Base-by-base conservation (phyloP, 2,888 invertebrate genomes). In the Phania funesta region DNA sequence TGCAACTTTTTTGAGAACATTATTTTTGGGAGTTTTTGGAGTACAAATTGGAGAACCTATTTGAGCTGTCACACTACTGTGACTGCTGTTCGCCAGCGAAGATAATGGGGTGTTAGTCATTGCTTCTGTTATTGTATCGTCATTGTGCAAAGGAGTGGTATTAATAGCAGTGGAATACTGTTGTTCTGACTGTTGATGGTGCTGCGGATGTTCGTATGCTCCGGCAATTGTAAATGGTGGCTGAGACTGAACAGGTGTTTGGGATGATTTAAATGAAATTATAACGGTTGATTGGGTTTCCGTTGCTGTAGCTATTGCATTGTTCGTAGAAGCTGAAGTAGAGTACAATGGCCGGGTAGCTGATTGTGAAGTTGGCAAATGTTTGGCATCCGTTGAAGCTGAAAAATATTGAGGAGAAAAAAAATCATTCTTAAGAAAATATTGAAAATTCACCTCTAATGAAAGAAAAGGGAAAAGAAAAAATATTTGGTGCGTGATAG, bases 1-100 rank as follows among this genome's bases (percentile, higher is more conserved):
- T 58, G 96, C 96, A 50, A 97, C 96, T 91, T 96, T 97, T 86
- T 96, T 93, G 67, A 97, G 92, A 52, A 96, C 96, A 89, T 95
- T 94, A 85, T 94, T 94, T 83, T 94, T 94, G 22, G 89, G 87
- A 26, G 88, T 87, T 35, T 86, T 85, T 54, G 74, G 68, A 26
- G 58, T 71, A 65, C 48, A 70, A 22, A 62, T 26, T 13, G 35
- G 95, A 95, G 32, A 96, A 95, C 91, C 96, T 96, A 85, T 95
- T 93, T 67, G 96, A 91, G 32, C 95, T 95, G 87, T 94, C 94
- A 81, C 93, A 93, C 83, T 76, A 70, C 75, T 78, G 64, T 81
- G 52, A 60, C 79, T 79, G 75, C 58, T 83, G 74, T 79, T 71
- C 38, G 83, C 71, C 24, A 60, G 29, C 8, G 65, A 52, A 18